A percentile compares a stretch with the other conserved stretches of the same genome.
These are phyloP conservation scores for Rhynchophorus ferrugineus DNA, from an alignment of 1,140 invertebrate genomes.

Conservation along the genomic window DNA sequence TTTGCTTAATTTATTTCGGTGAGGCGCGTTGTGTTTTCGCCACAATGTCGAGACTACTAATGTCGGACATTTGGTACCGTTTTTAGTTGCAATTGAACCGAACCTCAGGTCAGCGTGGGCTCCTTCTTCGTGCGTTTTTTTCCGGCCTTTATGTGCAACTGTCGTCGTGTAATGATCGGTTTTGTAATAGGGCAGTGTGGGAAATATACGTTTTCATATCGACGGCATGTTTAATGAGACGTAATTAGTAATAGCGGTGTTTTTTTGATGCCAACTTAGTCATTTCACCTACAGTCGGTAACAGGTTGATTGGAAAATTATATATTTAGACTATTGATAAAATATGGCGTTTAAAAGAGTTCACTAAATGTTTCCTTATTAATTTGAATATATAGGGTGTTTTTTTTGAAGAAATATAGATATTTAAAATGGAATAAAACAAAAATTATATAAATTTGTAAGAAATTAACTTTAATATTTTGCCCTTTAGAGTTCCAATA, in stretches of 20 bases:
- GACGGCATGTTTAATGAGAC: not conserved
- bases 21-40: constrained; percentile 2
- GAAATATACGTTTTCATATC: constrained; percentile 10
- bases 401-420: no score
- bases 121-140: constrained; percentile 8
- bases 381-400: no score
- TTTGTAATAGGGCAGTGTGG: constrained; percentile 6
- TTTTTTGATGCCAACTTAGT: not conserved
- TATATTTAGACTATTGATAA: not conserved
- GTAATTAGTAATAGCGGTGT: not conserved
- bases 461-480: no score
- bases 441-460: no score
- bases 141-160: constrained; percentile 1
- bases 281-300: not conserved
- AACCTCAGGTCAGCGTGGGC: constrained; percentile 8
- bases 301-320: not conserved
- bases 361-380: no score
- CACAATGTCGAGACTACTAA: constrained; percentile 9
- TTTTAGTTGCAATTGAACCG: constrained; percentile 9
- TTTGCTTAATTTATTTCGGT: not conserved
- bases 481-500: no score
- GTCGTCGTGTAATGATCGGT: constrained; percentile 14
- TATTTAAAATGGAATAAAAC: no score
- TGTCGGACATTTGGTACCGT: constrained; percentile 11
- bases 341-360: no score